Percentiles rank a stretch among this genome's conserved stretches.
These are phyloP conservation scores for Spisula solida DNA, from an alignment of 2,888 invertebrate species.

Conservation along the genomic window DNA sequence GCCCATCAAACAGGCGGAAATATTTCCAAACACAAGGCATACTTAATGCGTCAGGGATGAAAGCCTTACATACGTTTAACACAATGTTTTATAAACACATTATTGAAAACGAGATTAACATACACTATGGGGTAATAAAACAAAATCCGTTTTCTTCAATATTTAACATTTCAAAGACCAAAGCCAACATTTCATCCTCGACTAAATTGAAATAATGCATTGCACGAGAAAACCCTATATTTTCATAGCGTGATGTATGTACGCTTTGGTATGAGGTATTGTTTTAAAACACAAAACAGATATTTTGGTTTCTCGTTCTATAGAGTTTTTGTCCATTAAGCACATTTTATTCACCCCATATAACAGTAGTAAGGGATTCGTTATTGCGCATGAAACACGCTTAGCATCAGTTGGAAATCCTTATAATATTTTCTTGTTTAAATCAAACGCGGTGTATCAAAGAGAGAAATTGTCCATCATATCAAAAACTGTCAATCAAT, in stretches of 20 bases:
- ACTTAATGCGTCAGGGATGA: background rate
- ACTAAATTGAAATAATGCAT: background rate
- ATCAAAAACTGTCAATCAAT: conserved; percentile 50
- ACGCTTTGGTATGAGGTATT: background rate
- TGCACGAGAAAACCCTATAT: background rate
- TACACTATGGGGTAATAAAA: background rate
- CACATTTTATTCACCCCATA: background rate
- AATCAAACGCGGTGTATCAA: conserved; percentile 21
- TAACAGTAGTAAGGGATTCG: background rate
- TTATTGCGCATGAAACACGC: background rate
- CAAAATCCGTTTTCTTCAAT: background rate
- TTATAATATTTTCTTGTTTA: background rate
- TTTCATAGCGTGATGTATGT: conserved; percentile 1
- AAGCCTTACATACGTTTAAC: background rate
- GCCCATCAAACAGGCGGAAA: background rate
- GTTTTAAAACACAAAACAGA: background rate
- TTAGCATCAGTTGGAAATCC: background rate
- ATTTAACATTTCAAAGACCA: background rate
- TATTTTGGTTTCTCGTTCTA: background rate
- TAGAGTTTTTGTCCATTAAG: background rate
- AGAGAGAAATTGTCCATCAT: conserved; percentile 27
- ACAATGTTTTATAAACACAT: background rate
- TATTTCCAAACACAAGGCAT: background rate
- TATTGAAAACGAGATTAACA: background rate
- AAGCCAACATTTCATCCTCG: background rate